phyloP scores from a whole-genome alignment of 2,113 vertebrate genomes.

The Nettapus auritus region DNA sequence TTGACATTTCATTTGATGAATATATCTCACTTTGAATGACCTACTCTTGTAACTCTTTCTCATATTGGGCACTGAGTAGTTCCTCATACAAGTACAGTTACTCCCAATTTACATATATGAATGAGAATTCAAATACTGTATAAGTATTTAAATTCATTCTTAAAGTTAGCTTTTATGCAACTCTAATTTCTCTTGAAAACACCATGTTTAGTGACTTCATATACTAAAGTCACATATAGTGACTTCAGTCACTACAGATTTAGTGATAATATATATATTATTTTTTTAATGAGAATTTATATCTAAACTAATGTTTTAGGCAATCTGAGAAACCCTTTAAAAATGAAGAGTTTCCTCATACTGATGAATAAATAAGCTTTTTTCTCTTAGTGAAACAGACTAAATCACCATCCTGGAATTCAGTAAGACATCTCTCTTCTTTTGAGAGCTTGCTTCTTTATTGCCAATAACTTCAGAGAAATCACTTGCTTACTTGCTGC shows the following conservation, averaged over 20 bases:
- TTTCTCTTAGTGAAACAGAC: background rate
- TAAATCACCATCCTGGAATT: background rate
- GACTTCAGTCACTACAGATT: background rate
- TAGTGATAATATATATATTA: background rate
- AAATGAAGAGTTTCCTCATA: background rate
- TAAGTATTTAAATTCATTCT: background rate
- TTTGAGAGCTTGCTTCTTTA: background rate
- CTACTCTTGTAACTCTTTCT: background rate
- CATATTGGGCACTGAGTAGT: background rate
- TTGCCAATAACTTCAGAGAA: background rate
- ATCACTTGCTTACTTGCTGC: background rate
- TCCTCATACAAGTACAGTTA: background rate
- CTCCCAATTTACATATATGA: background rate
- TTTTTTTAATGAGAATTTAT: background rate
- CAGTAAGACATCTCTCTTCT: background rate
- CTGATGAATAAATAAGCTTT: background rate
- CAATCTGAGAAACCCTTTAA: background rate
- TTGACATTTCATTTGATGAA: slow-evolving; percentile 28
- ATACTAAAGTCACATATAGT: too few relatives aligned
- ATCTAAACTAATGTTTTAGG: background rate
- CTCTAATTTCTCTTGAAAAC: background rate
- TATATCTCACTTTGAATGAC: background rate
- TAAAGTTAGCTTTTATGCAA: background rate
- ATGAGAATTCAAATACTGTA: background rate
- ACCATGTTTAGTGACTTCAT: too few relatives aligned